Evolutionary conservation across 2,113 vertebrate species (phyloP), one percentile per base, ranked within the genome.

Genomic region (Trachemys scripta): DNA sequence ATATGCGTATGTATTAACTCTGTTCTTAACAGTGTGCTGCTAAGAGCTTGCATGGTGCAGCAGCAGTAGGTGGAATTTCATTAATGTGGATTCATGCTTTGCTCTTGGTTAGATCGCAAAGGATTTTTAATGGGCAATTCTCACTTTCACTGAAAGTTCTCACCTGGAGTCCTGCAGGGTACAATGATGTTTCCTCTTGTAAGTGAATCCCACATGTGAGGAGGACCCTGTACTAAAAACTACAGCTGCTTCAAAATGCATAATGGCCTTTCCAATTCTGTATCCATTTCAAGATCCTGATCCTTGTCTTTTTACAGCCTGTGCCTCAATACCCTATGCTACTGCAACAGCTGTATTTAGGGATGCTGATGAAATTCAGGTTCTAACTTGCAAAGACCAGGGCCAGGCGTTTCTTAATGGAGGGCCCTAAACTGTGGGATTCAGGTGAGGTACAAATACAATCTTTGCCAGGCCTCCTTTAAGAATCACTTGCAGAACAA

Each of bases 311-410:
- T 84, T 0, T 14, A 10, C 69, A 20, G 62, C 62, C 35, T 69
- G 35, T n/a, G 35, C 27, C 81, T 50, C 87, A 24, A 54, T n/a
- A 24, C 88, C 0, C 31, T 80, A 80, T 85, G 49, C 14, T 59
- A 1, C 31, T 89, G 82, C 4, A 1, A 57, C n/a, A 51, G 8
- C 56, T 88, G 47, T 4, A 62, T 45, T 0, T 22, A 49, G 72
- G 42, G 16, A 35, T 50, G 1, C 3, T 79, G 0, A 35, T 72
- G 29, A 0, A 22, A n/a, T 17, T 19, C 38, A 84, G 69, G 9
- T 56, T 82, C 29, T 80, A 50, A 20, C 38, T 6, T 49, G 45
- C 53, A 87, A 0, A 51, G 31, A 10, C 8, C 25, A 78, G 75
- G 42, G 42, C 11, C 22, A 42, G 22, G 24, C 24, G 2, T 78